These are phyloP conservation scores for Allacma fusca DNA, from an alignment of 2,888 invertebrate genomes.

Conservation along the genomic window DNA sequence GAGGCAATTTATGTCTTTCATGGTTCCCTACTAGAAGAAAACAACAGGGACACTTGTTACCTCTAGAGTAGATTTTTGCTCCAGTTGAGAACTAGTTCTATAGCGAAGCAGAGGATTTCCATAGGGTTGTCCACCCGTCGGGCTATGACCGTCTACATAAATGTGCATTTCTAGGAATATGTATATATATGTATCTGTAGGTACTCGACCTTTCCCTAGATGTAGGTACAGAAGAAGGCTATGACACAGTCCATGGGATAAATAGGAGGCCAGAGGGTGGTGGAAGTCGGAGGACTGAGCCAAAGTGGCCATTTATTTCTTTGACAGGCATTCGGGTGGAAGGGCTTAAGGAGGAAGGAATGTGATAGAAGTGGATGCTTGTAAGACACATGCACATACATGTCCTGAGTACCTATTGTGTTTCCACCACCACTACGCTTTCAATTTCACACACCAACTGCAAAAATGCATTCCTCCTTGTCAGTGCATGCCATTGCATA, in stretches of 20 bases:
- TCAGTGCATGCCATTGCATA: background rate
- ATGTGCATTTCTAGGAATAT: no score
- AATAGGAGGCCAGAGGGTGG: slow-evolving; percentile 22
- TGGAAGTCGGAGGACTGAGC: slow-evolving; percentile 19
- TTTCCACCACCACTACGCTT: background rate
- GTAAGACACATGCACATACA: background rate
- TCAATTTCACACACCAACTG: slow-evolving; percentile 10
- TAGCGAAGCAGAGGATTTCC: no score
- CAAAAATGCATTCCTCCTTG: background rate
- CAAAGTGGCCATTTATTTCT: slow-evolving; percentile 42
- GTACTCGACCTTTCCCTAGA: background rate
- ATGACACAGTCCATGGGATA: slow-evolving; percentile 15
- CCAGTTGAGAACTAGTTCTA: no score
- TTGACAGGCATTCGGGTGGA: slow-evolving; percentile 38
- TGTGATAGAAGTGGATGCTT: background rate
- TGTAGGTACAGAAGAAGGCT: background rate
- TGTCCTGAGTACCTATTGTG: background rate
- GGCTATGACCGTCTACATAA: no score
- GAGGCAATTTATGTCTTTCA: no score
- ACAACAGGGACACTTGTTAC: no score
- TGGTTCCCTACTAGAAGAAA: no score
- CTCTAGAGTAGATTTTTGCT: no score
- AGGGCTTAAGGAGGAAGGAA: slow-evolving; percentile 28
- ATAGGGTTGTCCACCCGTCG: no score
- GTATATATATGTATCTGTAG: background rate